Evolutionary conservation across 2,888 invertebrate species (phyloP).

Genomic region (Diachrysia chrysitis): DNA sequence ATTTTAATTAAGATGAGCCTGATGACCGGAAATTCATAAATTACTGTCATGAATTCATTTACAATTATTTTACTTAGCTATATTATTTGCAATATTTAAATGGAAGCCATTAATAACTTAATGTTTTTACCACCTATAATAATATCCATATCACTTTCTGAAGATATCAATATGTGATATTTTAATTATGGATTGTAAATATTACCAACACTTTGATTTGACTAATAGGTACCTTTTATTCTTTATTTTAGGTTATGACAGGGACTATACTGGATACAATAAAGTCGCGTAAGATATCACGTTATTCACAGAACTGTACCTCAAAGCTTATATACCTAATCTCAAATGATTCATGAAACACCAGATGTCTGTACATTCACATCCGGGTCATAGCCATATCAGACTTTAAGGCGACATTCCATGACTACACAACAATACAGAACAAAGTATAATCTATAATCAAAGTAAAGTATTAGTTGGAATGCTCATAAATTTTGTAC

Average conservation of each 20-base stretch:
- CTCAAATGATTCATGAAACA: constrained; percentile 50
- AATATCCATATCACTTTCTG: too few species aligned
- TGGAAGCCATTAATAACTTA: too few species aligned
- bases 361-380: constrained; percentile 55
- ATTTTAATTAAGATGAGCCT: background rate
- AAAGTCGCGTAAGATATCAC: constrained; percentile 9
- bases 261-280: too few species aligned
- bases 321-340: constrained; percentile 53
- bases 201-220: too few species aligned
- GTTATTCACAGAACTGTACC: constrained; percentile 41
- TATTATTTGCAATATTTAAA: too few species aligned
- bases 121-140: too few species aligned
- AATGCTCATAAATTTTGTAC: constrained; percentile 42
- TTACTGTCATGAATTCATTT: background rate
- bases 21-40: background rate
- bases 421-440: constrained; percentile 10
- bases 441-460: constrained; percentile 27
- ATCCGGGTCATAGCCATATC: constrained; percentile 66
- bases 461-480: constrained; percentile 13
- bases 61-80: background rate
- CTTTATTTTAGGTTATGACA: too few species aligned
- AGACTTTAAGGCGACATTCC: constrained; percentile 23
- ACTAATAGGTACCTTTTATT: too few species aligned
- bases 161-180: too few species aligned
- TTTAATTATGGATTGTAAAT: too few species aligned